Evolutionary conservation across 1,140 invertebrate species (phyloP).

Genomic region (Macrotrachela quadricornifera): DNA sequence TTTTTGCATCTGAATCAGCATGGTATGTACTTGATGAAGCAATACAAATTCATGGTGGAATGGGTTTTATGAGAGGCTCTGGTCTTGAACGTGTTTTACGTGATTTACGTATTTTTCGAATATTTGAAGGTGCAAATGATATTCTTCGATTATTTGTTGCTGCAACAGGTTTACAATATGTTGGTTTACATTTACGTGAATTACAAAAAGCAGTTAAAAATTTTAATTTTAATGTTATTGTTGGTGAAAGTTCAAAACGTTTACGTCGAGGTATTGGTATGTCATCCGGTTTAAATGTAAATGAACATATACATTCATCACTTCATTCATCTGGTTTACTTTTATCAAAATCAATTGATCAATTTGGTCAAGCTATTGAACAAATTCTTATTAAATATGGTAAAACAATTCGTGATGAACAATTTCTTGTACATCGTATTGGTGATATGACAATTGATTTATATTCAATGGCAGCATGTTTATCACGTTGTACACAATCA

Average conservation of each 20-base stretch:
- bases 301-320: neutral
- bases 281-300: too few species aligned
- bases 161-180: constrained; percentile 51
- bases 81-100: constrained; percentile 73
- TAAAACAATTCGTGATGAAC: constrained; percentile 47
- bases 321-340: constrained; percentile 9
- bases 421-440: constrained; percentile 54
- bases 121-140: constrained; percentile 98
- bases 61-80: constrained; percentile 71
- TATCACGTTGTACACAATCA: constrained; percentile 55
- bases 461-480: constrained; percentile 49
- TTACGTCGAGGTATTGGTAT: constrained; percentile 30
- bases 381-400: constrained; percentile 61
- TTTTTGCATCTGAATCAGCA: constrained; percentile 36
- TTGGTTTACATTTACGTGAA: constrained; percentile 32
- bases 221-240: constrained; percentile 33
- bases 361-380: constrained; percentile 66
- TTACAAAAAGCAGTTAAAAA: constrained; percentile 33
- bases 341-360: constrained; percentile 42
- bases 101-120: constrained; percentile 86
- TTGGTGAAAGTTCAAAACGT: constrained; percentile 61
- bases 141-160: constrained; percentile 88
- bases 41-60: constrained; percentile 55
- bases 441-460: constrained; percentile 52
- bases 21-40: constrained; percentile 80